Percentiles rank a stretch among this genome's conserved stretches.
Conservation (phyloP, 2,113 vertebrate genomes). For the Aythya baeri region DNA sequence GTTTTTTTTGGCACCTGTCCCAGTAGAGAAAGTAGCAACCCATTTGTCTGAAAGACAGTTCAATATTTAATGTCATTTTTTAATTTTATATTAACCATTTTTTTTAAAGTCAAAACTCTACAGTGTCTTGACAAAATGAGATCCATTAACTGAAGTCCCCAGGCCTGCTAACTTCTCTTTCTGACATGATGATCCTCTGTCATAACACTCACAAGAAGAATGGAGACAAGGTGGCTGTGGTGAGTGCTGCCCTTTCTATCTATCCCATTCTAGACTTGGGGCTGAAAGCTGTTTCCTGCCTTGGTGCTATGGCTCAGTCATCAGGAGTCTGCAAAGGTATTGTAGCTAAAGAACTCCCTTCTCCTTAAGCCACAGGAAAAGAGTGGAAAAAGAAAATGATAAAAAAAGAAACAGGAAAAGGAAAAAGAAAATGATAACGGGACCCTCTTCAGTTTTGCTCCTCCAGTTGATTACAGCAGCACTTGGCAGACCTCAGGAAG, state of each 20-base stretch:
- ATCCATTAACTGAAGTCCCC: not conserved
- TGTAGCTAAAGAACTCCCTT: not conserved
- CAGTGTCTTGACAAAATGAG: not conserved
- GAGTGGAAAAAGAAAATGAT: not conserved
- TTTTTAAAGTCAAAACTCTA: not conserved
- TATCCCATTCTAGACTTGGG: not conserved
- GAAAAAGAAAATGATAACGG: not conserved
- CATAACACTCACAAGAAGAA: not conserved
- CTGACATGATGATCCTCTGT: not conserved
- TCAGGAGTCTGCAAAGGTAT: not conserved
- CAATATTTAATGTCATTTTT: not conserved
- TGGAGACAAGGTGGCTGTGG: rapidly evolving
- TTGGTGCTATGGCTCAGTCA: not conserved
- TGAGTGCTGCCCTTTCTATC: not conserved
- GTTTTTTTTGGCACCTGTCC: not conserved
- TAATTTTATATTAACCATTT: not conserved
- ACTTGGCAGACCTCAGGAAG: not conserved
- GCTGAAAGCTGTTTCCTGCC: not conserved
- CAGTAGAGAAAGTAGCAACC: not conserved
- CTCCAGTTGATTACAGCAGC: not conserved
- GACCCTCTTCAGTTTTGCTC: not conserved
- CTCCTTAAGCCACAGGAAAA: not conserved
- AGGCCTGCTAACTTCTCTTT: not conserved
- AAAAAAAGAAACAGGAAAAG: not conserved
- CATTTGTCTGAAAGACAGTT: not conserved